Conservation (phyloP, 1,140 invertebrate genomes). For the Formica exsecta region DNA sequence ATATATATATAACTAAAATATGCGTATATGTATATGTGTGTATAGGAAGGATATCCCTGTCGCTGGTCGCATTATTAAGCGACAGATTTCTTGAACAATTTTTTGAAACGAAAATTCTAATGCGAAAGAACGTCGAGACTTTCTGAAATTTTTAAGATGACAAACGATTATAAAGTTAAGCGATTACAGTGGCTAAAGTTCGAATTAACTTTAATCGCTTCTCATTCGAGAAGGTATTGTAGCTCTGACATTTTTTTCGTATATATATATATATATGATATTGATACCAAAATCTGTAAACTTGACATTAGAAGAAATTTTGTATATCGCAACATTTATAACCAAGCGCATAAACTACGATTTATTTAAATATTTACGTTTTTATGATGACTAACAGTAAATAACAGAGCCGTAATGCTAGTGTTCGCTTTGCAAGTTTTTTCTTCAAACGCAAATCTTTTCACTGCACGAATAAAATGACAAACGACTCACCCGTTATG, state of each 20-base stretch:
- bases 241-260: background rate
- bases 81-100: background rate
- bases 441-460: background rate
- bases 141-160: background rate
- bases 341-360: background rate
- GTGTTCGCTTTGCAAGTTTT: background rate
- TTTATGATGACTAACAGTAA: background rate
- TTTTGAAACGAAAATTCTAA: background rate
- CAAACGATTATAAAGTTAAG: background rate
- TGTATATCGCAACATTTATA: conserved; percentile 3
- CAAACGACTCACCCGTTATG: conserved; percentile 31
- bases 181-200: background rate
- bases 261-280: background rate
- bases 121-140: background rate
- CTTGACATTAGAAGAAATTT: background rate
- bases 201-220: background rate
- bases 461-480: conserved; percentile 14
- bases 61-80: background rate
- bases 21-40: conserved; percentile 34
- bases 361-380: background rate
- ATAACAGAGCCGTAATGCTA: background rate
- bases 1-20: conserved; percentile 65
- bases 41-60: background rate
- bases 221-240: background rate
- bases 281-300: background rate